Conservation (phyloP, 2,888 invertebrate species). For the Diarsia rubi region DNA sequence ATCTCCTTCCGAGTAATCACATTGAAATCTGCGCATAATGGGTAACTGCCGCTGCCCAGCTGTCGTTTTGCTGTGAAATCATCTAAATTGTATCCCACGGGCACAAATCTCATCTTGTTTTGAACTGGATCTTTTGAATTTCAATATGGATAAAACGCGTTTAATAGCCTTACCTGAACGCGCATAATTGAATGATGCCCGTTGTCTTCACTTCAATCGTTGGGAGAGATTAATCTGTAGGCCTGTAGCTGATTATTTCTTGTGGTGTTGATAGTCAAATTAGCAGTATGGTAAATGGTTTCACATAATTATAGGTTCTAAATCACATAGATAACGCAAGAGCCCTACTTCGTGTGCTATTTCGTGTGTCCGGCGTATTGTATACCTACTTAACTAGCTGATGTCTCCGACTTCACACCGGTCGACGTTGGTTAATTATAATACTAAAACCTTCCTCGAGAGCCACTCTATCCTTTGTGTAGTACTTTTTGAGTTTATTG, state of each 20-base stretch:
- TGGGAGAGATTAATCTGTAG: slow-evolving; percentile 43
- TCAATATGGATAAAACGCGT: slow-evolving; percentile 79
- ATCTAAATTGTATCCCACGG: slow-evolving; percentile 85
- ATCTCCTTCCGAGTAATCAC: slow-evolving; percentile 86
- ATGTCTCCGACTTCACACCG: no score
- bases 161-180: slow-evolving; percentile 69
- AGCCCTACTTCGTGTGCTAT: no score
- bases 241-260: slow-evolving; percentile 15
- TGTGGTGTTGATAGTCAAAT: slow-evolving; percentile 45
- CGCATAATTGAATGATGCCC: slow-evolving; percentile 59
- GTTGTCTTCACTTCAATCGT: slow-evolving; percentile 57
- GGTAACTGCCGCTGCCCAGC: slow-evolving; percentile 78
- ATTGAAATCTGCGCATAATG: slow-evolving; percentile 81
- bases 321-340: no score
- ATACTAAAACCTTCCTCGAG: no score
- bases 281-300: slow-evolving; percentile 18
- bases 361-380: no score
- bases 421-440: no score
- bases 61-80: slow-evolving; percentile 84
- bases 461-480: no score
- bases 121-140: slow-evolving; percentile 80
- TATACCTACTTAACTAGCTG: no score
- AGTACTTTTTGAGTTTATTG: no score
- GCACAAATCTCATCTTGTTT: slow-evolving; percentile 83
- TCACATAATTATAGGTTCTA: slow-evolving; percentile 22